These are phyloP conservation scores for Crematogaster levior DNA, from an alignment of 2,888 invertebrate genomes.

Conservation along the genomic window DNA sequence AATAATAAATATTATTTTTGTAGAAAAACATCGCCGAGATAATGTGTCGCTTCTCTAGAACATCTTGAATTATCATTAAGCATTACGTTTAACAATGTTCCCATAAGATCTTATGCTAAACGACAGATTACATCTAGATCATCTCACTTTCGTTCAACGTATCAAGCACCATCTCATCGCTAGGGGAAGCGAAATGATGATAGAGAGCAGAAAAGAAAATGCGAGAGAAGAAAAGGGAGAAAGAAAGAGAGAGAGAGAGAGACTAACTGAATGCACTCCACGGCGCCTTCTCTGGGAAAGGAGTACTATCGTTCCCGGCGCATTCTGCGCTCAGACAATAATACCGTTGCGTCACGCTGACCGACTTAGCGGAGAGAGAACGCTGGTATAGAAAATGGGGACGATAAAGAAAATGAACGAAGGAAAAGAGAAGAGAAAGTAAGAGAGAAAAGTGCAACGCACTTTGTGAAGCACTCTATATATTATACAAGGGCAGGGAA, in stretches of 20 bases:
- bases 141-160: conserved; percentile 40
- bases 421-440: conserved; percentile 23
- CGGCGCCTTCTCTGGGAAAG: conserved; percentile 45
- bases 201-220: background rate
- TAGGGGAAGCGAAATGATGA: conserved; percentile 5
- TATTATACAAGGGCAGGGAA: conserved; percentile 77
- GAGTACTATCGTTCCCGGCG: conserved; percentile 34
- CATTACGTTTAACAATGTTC: conserved; percentile 36
- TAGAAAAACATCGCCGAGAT: background rate
- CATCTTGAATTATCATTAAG: conserved; percentile 6
- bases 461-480: conserved; percentile 48
- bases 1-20: background rate
- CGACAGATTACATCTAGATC: conserved; percentile 43
- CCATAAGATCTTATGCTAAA: background rate
- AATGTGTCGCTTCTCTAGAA: background rate
- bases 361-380: conserved; percentile 57
- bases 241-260: background rate
- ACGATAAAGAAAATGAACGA: conserved; percentile 26
- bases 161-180: conserved; percentile 25
- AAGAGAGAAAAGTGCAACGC: conserved; percentile 45
- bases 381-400: conserved; percentile 40
- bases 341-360: conserved; percentile 68
- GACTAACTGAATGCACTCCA: background rate
- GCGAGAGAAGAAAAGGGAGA: background rate
- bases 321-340: conserved; percentile 52